Conservation (phyloP, 2,888 invertebrate genomes). For the Drosophila infuscata region DNA sequence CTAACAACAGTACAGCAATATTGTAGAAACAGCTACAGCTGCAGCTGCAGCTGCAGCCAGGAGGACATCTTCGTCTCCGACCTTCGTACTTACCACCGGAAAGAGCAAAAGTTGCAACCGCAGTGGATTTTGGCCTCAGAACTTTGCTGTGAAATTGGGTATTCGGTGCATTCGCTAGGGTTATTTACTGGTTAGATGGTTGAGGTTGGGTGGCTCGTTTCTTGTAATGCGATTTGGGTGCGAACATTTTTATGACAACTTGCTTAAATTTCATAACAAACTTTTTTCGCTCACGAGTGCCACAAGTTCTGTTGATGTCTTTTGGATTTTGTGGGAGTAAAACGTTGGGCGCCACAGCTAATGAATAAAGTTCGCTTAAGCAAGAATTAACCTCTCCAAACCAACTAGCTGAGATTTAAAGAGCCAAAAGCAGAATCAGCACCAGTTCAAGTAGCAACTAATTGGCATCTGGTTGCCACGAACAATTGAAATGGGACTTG, state of each 20-base stretch:
- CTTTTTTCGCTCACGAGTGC: slow-evolving; percentile 66
- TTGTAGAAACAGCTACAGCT: slow-evolving; percentile 22
- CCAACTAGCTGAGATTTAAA: slow-evolving; percentile 36
- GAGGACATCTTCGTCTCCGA: not conserved
- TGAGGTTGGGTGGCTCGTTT: slow-evolving; percentile 16
- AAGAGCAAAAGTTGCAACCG: slow-evolving; percentile 76
- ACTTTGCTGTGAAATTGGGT: slow-evolving; percentile 41
- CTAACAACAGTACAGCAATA: slow-evolving; percentile 52
- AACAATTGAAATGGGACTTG: slow-evolving; percentile 3
- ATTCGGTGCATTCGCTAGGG: slow-evolving; percentile 24
- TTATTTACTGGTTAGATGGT: slow-evolving; percentile 2
- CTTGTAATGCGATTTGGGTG: slow-evolving; percentile 64
- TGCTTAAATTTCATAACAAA: slow-evolving; percentile 78
- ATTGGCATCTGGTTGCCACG: slow-evolving; percentile 38
- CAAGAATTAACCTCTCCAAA: slow-evolving; percentile 36
- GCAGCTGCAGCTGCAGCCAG: slow-evolving; percentile 41
- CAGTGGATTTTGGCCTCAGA: slow-evolving; percentile 50
- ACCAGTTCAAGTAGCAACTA: slow-evolving; percentile 16
- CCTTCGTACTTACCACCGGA: slow-evolving; percentile 53
- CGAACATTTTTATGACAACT: slow-evolving; percentile 80
- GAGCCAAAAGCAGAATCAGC: slow-evolving; percentile 10
- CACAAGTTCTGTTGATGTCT: slow-evolving; percentile 54
- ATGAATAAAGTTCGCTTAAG: slow-evolving; percentile 76
- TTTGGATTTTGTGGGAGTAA: slow-evolving; percentile 32
- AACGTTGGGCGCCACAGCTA: slow-evolving; percentile 47